Evolutionary conservation across 2,113 vertebrate genomes (phyloP), one percentile per base, ranked within the genome.

Genomic region (Brachirus orientalis): DNA sequence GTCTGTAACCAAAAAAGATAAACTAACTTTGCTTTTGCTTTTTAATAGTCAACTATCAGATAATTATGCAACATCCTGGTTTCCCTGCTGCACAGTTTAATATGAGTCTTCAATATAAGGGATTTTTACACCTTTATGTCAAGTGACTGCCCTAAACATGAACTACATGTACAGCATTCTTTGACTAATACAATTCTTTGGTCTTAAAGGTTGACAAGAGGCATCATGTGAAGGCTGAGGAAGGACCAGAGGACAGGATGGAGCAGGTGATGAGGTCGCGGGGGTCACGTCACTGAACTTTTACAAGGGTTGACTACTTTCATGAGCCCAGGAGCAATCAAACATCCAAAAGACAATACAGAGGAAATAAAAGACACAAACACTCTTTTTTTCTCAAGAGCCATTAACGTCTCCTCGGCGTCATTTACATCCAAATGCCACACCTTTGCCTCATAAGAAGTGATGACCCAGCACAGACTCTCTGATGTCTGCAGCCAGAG

Each of bases 341-440:
- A 70, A 80, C 64, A 73, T 82, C 72, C 69, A 18, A 77, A 76
- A 69, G 82, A 70, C 81, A 75, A 74, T 65, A 77, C 75, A 80
- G 60, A 50, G 67, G 33, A 69, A 72, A 64, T 76, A 14, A 77
- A 71, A 50, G 69, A 60, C 67, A 62, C 77, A 70, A 57, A 73
- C 46, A 20, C 57, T 4, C 71, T 78, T 18, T 36, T 63, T 28
- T 69, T 51, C 17, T 52, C 6, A 22, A 28, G 59, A 13, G 67
- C 65, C 4, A 4, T 79, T 80, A 76, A 81, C 59, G 11, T 79
- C 77, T 61, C 60, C 64, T 56, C 62, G 35, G 2, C 11, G 18
- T 66, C 75, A 75, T 83, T 88, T 77, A 79, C 83, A 85, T 85
- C 65, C 40, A 67, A 86, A 86, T 77, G 56, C 60, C 40, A 66